phyloP scores from a whole-genome alignment of 2,888 invertebrate genomes.

The Lycia hirtaria region DNA sequence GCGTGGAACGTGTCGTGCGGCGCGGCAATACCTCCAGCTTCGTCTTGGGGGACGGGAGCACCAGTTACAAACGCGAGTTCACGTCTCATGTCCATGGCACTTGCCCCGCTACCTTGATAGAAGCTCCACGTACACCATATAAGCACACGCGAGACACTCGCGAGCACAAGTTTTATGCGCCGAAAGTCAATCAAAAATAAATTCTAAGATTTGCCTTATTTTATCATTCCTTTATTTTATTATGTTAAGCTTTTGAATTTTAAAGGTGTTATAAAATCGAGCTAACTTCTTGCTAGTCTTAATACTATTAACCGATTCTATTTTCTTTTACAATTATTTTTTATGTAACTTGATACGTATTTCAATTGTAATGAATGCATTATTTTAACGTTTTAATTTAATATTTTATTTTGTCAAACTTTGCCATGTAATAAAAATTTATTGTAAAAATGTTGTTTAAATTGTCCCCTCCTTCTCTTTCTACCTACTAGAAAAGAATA shows the following conservation, averaged over 20 bases:
- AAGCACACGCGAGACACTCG: slow-evolving; percentile 94
- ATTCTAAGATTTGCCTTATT: too few species aligned
- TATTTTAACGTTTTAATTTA: slow-evolving; percentile 44
- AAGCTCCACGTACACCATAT: slow-evolving; percentile 90
- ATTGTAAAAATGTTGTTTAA: slow-evolving; percentile 50
- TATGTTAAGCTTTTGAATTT: slow-evolving; percentile 33
- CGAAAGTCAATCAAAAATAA: slow-evolving; percentile 82
- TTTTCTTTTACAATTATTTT: slow-evolving; percentile 50
- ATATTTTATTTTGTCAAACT: slow-evolving; percentile 64
- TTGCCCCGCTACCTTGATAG: slow-evolving; percentile 92
- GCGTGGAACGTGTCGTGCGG: slow-evolving; percentile 86
- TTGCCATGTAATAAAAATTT: slow-evolving; percentile 78
- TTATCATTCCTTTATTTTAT: slow-evolving; percentile 36
- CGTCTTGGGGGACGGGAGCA: slow-evolving; percentile 88
- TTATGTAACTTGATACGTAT: slow-evolving; percentile 51
- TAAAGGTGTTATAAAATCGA: slow-evolving; percentile 47
- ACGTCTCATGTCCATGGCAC: slow-evolving; percentile 89
- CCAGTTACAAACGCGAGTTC: slow-evolving; percentile 92
- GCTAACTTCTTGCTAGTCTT: slow-evolving; percentile 72
- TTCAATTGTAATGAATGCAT: slow-evolving; percentile 20
- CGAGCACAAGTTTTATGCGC: slow-evolving; percentile 93
- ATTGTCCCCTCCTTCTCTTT: background rate
- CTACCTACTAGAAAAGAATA: background rate
- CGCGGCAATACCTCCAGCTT: slow-evolving; percentile 91
- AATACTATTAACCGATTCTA: slow-evolving; percentile 66